Evolutionary conservation across 2,888 invertebrate species (phyloP).

Genomic region (Tineola bisselliella): DNA sequence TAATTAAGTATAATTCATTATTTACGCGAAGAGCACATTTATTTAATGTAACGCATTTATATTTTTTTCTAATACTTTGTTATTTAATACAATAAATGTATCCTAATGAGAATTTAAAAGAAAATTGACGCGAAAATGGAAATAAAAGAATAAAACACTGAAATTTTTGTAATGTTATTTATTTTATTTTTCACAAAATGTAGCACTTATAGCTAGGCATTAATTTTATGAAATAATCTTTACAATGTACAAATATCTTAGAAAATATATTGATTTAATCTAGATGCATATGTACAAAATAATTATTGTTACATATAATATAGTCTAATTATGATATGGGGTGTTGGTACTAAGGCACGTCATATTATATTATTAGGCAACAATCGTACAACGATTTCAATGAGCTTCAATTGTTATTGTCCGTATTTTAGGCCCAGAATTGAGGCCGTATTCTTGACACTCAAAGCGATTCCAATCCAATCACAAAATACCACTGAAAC

Average conservation of each 20-base stretch:
- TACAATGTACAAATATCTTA: constrained; percentile 68
- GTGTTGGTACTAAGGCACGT: constrained; percentile 60
- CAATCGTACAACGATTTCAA: neutral
- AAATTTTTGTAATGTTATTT: constrained; percentile 56
- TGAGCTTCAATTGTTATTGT: neutral
- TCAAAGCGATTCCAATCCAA: too few species aligned
- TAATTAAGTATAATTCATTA: neutral
- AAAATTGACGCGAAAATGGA: neutral
- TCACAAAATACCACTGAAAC: too few species aligned
- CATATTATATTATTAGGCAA: constrained; percentile 23
- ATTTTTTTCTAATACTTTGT: neutral
- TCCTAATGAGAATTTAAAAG: neutral
- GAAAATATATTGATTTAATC: constrained; percentile 32
- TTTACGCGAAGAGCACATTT: neutral
- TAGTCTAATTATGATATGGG: constrained; percentile 62
- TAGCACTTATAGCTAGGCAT: constrained; percentile 65
- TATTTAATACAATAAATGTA: neutral
- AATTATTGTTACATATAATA: constrained; percentile 58
- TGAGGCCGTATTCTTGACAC: neutral
- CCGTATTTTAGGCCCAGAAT: neutral
- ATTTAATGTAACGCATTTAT: neutral
- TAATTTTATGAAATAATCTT: constrained; percentile 64
- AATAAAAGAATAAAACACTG: neutral
- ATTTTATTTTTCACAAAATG: constrained; percentile 64
- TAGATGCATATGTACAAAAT: constrained; percentile 25